Evolutionary conservation across 2,113 vertebrate genomes (phyloP).

Genomic region (Leucopternis melanops): DNA sequence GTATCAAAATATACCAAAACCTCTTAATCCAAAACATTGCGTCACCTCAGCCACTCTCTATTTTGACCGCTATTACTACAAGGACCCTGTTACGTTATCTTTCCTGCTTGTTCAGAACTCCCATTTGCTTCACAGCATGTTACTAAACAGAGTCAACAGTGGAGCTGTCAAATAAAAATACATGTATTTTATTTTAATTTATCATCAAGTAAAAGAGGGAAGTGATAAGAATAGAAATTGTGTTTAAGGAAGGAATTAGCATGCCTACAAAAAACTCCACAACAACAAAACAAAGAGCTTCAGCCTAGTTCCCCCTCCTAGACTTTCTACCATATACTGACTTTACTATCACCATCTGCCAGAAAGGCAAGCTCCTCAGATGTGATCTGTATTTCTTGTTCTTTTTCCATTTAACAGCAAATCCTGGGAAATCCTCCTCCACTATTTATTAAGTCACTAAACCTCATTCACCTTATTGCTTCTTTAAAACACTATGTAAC

Average conservation of each 20-base stretch:
- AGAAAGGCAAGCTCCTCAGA: neutral
- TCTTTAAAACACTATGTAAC: neutral
- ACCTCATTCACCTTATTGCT: neutral
- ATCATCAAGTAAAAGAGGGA: neutral
- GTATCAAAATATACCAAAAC: neutral
- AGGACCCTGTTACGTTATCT: neutral
- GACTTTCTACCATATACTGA: neutral
- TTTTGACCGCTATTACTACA: neutral
- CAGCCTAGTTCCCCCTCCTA: neutral
- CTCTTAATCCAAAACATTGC: neutral
- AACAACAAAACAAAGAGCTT: neutral
- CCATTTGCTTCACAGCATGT: neutral
- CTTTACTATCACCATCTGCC: neutral
- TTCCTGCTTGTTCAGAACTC: neutral
- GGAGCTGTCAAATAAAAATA: neutral
- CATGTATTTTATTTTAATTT: neutral
- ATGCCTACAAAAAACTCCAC: neutral
- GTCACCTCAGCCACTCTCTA: neutral
- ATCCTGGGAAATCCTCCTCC: neutral
- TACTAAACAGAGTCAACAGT: neutral
- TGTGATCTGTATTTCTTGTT: neutral
- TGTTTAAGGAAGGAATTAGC: neutral
- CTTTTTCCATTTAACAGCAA: neutral
- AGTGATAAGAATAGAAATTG: neutral
- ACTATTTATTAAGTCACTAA: neutral